These are phyloP conservation scores for Ormyrus labotus DNA, from an alignment of 2,888 invertebrate genomes.

Conservation along the genomic window DNA sequence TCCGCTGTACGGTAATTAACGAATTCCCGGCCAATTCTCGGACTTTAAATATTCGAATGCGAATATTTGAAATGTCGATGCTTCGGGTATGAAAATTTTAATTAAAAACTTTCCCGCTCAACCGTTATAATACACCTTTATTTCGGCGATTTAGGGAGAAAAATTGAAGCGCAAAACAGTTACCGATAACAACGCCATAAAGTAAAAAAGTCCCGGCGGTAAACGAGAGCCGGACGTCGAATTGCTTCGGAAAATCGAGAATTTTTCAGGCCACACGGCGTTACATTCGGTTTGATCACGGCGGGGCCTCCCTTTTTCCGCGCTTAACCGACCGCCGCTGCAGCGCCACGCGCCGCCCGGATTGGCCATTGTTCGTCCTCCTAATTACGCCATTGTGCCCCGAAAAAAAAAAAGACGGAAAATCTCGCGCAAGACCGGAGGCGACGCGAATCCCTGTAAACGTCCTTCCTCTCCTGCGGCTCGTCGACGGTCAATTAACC, in stretches of 20 bases:
- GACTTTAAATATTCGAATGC: too few relatives aligned
- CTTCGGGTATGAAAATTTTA: too few relatives aligned
- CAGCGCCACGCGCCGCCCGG: constrained; percentile 3
- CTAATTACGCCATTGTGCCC: constrained; percentile 63
- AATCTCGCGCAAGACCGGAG: background rate
- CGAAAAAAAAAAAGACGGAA: background rate
- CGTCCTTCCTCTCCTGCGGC: background rate
- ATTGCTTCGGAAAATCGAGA: background rate
- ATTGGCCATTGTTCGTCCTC: constrained; percentile 58
- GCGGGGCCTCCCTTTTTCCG: background rate
- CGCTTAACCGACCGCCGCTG: background rate
- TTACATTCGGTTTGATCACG: background rate
- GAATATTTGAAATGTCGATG: too few relatives aligned
- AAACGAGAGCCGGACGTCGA: too few relatives aligned
- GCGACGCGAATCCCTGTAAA: constrained; percentile 2
- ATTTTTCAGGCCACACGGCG: constrained; percentile 8
- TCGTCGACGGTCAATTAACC: constrained; percentile 31
- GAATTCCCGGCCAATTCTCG: too few relatives aligned
- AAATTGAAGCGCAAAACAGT: too few relatives aligned
- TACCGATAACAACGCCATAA: too few relatives aligned
- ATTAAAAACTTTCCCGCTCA: too few relatives aligned
- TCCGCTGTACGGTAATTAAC: too few relatives aligned
- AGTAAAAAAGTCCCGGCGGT: too few relatives aligned
- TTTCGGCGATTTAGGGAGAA: too few relatives aligned
- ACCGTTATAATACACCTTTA: too few relatives aligned